These are phyloP conservation scores for Baccha elongata DNA, from an alignment of 2,888 invertebrate species.

Conservation along the genomic window DNA sequence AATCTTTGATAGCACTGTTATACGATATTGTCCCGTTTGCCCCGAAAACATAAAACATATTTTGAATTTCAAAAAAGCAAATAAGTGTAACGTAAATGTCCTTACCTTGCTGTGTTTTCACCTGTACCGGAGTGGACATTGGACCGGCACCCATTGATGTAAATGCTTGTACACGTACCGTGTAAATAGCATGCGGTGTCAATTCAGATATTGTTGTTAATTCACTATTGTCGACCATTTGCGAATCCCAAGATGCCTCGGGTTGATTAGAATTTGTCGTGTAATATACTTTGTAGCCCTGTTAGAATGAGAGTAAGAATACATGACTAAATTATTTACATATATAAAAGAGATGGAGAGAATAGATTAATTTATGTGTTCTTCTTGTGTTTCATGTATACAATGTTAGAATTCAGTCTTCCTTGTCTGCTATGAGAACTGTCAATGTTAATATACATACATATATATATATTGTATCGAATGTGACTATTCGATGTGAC, in stretches of 20 bases:
- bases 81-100: not conserved
- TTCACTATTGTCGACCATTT: constrained; percentile 96
- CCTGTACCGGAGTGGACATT: constrained; percentile 97
- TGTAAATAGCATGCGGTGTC: constrained; percentile 95
- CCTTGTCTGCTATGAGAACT: constrained; percentile 9
- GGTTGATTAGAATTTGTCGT: constrained; percentile 94
- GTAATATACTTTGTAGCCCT: constrained; percentile 99
- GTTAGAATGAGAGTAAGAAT: constrained; percentile 70
- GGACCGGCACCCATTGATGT: constrained; percentile 98
- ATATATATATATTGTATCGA: not conserved
- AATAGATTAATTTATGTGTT: constrained; percentile 5
- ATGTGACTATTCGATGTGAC: constrained; percentile 36
- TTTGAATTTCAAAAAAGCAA: not conserved
- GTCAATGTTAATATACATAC: constrained; percentile 47
- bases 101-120: constrained; percentile 96
- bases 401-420: not conserved
- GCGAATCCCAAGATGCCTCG: constrained; percentile 95
- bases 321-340: constrained; percentile 54
- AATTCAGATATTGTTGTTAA: constrained; percentile 96
- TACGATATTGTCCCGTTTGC: no score
- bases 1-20: not conserved
- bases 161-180: constrained; percentile 95
- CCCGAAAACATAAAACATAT: not conserved
- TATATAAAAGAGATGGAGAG: constrained; percentile 3
- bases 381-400: not conserved